Percentiles rank a stretch among this genome's conserved stretches.
These are phyloP conservation scores for Actinia equina DNA, from an alignment of 64 coral and sea anemone genomes.

Conservation along the genomic window DNA sequence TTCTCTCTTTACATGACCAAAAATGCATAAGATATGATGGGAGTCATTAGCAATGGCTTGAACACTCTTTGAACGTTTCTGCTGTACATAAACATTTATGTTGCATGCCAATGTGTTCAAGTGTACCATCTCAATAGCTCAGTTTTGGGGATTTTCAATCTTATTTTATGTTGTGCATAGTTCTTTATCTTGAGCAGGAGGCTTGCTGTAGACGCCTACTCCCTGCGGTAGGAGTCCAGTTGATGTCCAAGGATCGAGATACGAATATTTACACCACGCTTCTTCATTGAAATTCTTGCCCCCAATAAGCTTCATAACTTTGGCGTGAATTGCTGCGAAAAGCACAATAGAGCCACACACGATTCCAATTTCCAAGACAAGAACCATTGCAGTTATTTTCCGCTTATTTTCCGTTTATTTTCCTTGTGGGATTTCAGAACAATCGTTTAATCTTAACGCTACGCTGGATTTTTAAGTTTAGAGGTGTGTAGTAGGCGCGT, in stretches of 20 bases:
- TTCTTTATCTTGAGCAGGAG: background rate
- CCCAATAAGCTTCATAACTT: background rate
- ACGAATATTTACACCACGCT: background rate
- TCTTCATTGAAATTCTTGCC: background rate
- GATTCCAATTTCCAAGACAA: conserved; percentile 22
- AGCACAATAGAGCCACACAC: conserved; percentile 26
- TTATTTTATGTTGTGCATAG: background rate
- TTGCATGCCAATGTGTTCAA: too few species aligned
- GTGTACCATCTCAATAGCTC: too few species aligned
- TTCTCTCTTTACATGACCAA: too few species aligned
- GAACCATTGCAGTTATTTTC: conserved; percentile 11
- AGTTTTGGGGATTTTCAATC: background rate
- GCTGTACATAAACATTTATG: too few species aligned
- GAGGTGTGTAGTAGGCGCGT: background rate
- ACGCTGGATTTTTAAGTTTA: background rate
- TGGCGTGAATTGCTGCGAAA: conserved; percentile 22
- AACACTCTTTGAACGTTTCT: too few species aligned
- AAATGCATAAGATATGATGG: too few species aligned
- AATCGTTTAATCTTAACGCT: background rate
- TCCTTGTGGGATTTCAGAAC: background rate
- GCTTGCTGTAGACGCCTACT: background rate
- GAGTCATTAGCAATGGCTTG: too few species aligned
- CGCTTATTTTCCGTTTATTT: too few species aligned
- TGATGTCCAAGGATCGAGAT: conserved; percentile 33
- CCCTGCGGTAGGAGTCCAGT: conserved; percentile 15